These are phyloP conservation scores for Drosophila pectinifera DNA, from an alignment of 1,140 invertebrate genomes.

Conservation along the genomic window DNA sequence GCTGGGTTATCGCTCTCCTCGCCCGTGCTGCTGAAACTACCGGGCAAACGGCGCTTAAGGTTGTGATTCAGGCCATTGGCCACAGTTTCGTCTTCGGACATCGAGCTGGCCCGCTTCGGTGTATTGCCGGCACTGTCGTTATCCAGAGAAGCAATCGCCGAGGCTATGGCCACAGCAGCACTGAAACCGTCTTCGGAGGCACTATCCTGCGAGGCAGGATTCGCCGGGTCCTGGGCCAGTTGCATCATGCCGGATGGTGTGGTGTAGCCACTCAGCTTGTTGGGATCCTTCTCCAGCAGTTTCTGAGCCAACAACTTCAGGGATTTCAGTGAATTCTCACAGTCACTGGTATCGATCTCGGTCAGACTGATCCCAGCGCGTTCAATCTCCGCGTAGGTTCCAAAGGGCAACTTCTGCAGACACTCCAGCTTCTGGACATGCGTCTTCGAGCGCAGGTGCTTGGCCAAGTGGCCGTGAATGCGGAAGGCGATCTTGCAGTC, in stretches of 20 bases:
- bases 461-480: constrained; percentile 97
- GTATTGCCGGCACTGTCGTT: constrained; percentile 80
- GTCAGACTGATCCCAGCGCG: constrained; percentile 94
- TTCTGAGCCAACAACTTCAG: constrained; percentile 91
- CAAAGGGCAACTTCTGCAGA: constrained; percentile 96
- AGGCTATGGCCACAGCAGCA: constrained; percentile 72
- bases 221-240: constrained; percentile 38
- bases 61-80: constrained; percentile 55
- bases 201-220: constrained; percentile 72
- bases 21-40: constrained; percentile 77
- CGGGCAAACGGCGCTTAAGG: constrained; percentile 74
- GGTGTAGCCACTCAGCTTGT: constrained; percentile 75
- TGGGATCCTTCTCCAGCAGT: constrained; percentile 93
- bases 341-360: constrained; percentile 97
- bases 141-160: constrained; percentile 78
- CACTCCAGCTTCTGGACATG: constrained; percentile 98
- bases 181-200: constrained; percentile 81
- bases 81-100: constrained; percentile 75
- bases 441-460: constrained; percentile 98
- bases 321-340: constrained; percentile 95
- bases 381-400: constrained; percentile 98
- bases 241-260: constrained; percentile 77
- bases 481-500: constrained; percentile 98
- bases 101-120: constrained; percentile 72
- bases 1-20: constrained; percentile 77